These are phyloP conservation scores for Cepaea nemoralis DNA, from an alignment of 1,140 invertebrate species.

Conservation along the genomic window DNA sequence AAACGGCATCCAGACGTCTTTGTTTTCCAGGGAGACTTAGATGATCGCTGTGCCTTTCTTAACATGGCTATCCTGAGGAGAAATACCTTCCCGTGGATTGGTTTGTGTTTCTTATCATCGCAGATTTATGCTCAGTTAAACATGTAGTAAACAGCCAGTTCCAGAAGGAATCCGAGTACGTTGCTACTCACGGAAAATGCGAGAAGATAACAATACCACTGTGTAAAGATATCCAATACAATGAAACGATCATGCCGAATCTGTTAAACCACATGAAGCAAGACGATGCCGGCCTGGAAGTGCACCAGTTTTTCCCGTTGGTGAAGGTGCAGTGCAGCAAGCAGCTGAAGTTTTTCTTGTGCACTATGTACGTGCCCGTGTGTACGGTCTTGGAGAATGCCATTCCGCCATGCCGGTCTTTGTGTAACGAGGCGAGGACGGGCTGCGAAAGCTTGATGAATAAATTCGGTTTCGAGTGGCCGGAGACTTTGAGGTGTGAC, in stretches of 20 bases:
- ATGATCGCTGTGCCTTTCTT: too few relatives aligned
- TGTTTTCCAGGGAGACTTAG: not conserved
- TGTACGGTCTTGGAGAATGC: conserved; percentile 87
- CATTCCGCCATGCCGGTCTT: conserved; percentile 90
- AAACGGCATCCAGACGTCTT: not conserved
- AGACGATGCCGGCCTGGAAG: conserved; percentile 92
- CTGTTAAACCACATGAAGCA: conserved; percentile 92
- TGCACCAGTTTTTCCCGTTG: conserved; percentile 94
- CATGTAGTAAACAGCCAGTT: not conserved
- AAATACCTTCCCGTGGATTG: not conserved
- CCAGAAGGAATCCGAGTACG: conserved; percentile 13
- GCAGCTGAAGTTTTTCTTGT: conserved; percentile 94
- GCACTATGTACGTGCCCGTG: conserved; percentile 94
- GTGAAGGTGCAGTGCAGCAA: conserved; percentile 95
- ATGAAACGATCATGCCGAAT: conserved; percentile 96
- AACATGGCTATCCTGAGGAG: conserved; percentile 19
- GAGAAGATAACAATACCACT: conserved; percentile 92
- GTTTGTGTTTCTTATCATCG: not conserved
- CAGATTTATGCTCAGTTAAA: not conserved
- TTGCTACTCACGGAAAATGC: conserved; percentile 80
- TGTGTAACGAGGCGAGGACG: conserved; percentile 65
- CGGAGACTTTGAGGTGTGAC: conserved; percentile 90
- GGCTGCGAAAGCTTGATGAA: conserved; percentile 93
- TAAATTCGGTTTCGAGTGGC: conserved; percentile 94
- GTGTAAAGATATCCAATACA: conserved; percentile 93